Conservation (phyloP, 1,140 invertebrate species). For the Trichonephila clavipes region DNA sequence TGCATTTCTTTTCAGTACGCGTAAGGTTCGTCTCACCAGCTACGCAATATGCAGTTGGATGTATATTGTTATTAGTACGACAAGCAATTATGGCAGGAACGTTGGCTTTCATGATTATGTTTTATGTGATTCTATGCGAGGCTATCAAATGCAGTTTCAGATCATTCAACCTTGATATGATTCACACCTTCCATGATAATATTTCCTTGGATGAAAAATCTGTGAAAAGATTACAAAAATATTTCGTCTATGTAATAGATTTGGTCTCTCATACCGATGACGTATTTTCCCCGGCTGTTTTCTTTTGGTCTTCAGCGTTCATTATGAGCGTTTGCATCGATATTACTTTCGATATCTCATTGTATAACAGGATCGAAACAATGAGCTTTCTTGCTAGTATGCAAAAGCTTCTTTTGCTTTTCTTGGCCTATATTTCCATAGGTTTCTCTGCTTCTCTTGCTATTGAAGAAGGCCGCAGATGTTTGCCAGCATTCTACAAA, state of each 20-base stretch:
- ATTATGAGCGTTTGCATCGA: slow-evolving; percentile 64
- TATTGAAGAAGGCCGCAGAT: slow-evolving; percentile 27
- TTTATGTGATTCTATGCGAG: slow-evolving; percentile 33
- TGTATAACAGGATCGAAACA: neutral
- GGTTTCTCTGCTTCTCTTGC: slow-evolving; percentile 26
- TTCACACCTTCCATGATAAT: neutral
- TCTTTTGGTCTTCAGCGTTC: slow-evolving; percentile 38
- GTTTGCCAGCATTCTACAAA: slow-evolving; percentile 25
- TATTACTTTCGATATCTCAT: slow-evolving; percentile 50
- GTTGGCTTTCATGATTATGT: slow-evolving; percentile 45
- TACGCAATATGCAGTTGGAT: neutral
- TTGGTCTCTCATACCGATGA: slow-evolving; percentile 30
- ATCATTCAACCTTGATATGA: neutral
- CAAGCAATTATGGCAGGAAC: slow-evolving; percentile 51
- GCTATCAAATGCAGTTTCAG: slow-evolving; percentile 15
- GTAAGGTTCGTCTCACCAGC: neutral
- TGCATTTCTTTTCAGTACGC: slow-evolving; percentile 37
- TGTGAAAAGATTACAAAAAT: neutral
- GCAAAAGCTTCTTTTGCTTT: slow-evolving; percentile 3
- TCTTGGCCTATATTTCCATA: slow-evolving; percentile 1
- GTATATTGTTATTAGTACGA: slow-evolving; percentile 15
- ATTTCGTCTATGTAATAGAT: slow-evolving; percentile 11
- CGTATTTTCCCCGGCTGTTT: slow-evolving; percentile 53
- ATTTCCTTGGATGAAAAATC: neutral
- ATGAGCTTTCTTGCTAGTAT: neutral